Conservation (phyloP, 2,797 vertebrate genomes). For the Acanthiza pusilla region DNA sequence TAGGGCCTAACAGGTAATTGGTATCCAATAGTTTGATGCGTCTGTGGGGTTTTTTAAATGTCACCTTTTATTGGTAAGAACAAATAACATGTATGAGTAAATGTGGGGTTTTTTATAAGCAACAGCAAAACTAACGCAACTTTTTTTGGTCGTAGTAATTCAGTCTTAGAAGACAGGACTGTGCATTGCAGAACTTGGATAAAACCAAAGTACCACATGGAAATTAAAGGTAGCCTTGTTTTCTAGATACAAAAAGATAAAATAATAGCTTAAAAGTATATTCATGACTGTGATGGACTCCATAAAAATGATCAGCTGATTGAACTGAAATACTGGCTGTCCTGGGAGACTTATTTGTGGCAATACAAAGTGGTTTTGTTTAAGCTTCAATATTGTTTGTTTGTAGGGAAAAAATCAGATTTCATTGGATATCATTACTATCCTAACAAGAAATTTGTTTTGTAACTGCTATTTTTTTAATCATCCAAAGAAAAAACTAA, state of each 20-base stretch:
- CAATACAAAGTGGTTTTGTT: neutral
- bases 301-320: neutral
- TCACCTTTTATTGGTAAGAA: neutral
- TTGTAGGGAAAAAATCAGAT: neutral
- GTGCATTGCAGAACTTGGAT: neutral
- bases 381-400: neutral
- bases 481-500: neutral
- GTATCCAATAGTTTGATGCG: neutral
- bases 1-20: neutral
- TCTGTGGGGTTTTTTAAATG: rapidly evolving
- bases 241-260: neutral
- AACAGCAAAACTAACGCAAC: neutral
- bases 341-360: neutral
- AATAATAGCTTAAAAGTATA: neutral
- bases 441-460: neutral
- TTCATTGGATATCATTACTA: neutral
- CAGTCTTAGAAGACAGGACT: neutral
- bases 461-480: neutral
- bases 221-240: neutral
- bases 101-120: neutral
- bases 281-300: neutral
- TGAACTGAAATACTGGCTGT: neutral
- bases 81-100: neutral
- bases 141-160: neutral
- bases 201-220: neutral